Evolutionary conservation across 2,113 vertebrate genomes (phyloP).

Genomic region (Coturnix japonica): DNA sequence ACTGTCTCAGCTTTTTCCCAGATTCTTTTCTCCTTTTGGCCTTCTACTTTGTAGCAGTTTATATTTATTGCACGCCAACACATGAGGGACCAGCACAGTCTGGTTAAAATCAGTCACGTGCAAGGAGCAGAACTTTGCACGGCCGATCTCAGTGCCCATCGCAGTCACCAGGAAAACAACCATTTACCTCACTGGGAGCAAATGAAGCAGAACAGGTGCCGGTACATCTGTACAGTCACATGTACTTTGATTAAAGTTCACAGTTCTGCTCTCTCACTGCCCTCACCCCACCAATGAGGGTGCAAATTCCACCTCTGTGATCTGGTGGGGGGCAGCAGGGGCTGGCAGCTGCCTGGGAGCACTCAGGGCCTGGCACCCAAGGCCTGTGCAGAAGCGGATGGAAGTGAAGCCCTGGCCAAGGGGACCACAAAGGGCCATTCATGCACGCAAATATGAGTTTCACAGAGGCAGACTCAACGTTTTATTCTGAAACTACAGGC

Average conservation of each 20-base stretch:
- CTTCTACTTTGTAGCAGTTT: not conserved
- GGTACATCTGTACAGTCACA: not conserved
- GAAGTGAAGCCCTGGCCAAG: not conserved
- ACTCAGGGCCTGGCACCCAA: not conserved
- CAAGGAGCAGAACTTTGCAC: not conserved
- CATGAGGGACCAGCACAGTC: too few relatives aligned
- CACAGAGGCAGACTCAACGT: not conserved
- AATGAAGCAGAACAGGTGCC: not conserved
- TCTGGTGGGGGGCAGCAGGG: not conserved
- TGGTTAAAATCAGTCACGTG: not conserved
- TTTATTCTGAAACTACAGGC: not conserved
- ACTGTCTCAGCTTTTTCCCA: not conserved
- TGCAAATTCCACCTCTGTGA: not conserved
- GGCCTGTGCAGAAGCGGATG: not conserved
- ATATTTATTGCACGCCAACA: not conserved
- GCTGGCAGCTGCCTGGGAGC: not conserved
- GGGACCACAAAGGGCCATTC: not conserved
- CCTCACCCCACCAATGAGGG: fast-evolving
- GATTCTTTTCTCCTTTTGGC: not conserved
- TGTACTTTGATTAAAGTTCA: conserved; percentile 27
- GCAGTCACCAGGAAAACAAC: not conserved
- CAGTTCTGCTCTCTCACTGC: not conserved
- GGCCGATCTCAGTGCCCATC: not conserved
- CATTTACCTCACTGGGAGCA: not conserved
- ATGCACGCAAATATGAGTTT: not conserved